A percentile compares a stretch with the other conserved stretches of the same genome.
Conservation (phyloP, 2,797 vertebrate species). For the Chrysocyon brachyurus region DNA sequence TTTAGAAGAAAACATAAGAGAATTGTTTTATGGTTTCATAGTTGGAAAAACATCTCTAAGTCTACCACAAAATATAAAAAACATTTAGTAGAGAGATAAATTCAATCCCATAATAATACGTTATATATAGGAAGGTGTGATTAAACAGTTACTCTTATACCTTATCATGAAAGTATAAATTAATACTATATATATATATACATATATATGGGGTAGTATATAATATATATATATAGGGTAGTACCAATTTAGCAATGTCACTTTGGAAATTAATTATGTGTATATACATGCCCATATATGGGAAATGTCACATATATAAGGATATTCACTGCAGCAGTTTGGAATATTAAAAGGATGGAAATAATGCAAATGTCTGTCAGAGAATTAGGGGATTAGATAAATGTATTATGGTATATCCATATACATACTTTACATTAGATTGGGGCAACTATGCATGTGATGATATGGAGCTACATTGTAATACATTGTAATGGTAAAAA, state of each 20-base stretch:
- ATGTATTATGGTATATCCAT: not conserved
- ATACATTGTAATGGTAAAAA: not conserved
- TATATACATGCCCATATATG: not conserved
- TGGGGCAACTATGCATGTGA: not conserved
- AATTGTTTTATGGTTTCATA: not conserved
- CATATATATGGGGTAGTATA: no score
- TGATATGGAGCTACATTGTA: not conserved
- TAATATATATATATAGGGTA: not conserved
- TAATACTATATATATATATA: not conserved
- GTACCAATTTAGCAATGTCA: not conserved
- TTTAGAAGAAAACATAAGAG: not conserved
- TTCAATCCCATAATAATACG: not conserved
- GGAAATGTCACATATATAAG: not conserved
- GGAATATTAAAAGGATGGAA: not conserved
- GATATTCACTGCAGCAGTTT: not conserved
- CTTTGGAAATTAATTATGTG: not conserved
- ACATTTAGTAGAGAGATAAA: not conserved
- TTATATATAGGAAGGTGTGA: not conserved
- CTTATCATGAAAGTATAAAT: not conserved
- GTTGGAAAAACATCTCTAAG: not conserved
- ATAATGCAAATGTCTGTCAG: not conserved
- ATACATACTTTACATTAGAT: not conserved
- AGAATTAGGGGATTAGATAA: not conserved
- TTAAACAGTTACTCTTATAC: not conserved
- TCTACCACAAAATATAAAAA: not conserved